phyloP scores from a whole-genome alignment of 2,797 vertebrate genomes.

The Salarias fasciatus region DNA sequence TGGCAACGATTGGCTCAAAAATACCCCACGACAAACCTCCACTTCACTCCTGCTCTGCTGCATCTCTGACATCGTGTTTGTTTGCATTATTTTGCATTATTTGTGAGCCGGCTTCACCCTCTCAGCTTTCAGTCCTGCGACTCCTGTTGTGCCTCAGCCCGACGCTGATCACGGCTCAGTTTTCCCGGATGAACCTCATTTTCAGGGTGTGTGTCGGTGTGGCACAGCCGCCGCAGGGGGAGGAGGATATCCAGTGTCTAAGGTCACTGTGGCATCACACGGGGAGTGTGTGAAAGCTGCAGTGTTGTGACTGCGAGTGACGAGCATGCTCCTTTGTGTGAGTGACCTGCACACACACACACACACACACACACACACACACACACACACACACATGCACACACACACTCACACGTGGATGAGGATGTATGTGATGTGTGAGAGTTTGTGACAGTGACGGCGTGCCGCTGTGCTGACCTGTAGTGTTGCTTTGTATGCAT shows the following conservation, averaged over 20 bases:
- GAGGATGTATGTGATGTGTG: neutral
- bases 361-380: too few relatives aligned
- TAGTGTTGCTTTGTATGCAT: neutral
- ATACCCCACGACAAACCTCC: neutral
- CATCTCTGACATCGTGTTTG: neutral
- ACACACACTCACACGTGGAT: too few relatives aligned
- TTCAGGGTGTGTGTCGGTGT: constrained; percentile 30
- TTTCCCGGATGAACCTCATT: constrained; percentile 49
- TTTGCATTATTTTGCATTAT: neutral
- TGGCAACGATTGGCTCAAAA: neutral
- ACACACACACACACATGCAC: too few relatives aligned
- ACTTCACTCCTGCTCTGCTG: neutral
- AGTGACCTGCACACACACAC: too few relatives aligned
- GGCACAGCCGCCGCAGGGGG: constrained; percentile 40
- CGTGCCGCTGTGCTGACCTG: constrained; percentile 2
- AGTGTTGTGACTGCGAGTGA: constrained; percentile 27
- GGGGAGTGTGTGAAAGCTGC: constrained; percentile 37
- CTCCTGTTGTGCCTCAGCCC: constrained; percentile 35
- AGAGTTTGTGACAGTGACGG: neutral
- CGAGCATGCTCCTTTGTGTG: constrained; percentile 23
- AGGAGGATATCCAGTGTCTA: constrained; percentile 37
- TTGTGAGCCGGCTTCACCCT: constrained; percentile 3
- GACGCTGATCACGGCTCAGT: constrained; percentile 48
- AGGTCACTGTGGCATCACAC: constrained; percentile 59
- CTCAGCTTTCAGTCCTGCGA: constrained; percentile 22